Evolutionary conservation across 1,140 invertebrate genomes (phyloP), one percentile per base, ranked within the genome.

Genomic region (Macrobrachium rosenbergii): DNA sequence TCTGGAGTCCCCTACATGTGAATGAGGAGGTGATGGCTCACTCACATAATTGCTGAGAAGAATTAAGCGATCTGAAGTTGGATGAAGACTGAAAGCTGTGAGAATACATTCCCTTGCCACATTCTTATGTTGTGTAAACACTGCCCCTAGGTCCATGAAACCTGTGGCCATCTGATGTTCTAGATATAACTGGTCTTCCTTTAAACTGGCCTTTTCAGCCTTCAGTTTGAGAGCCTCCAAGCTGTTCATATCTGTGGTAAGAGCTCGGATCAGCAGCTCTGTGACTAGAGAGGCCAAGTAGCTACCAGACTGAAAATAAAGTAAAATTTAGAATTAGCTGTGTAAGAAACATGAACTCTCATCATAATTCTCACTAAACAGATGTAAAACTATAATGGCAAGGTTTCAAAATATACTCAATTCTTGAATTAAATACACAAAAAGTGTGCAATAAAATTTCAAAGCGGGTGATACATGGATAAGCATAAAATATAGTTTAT

Each of bases 241-340:
- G 90, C 95, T 94, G 90, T 96, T 96, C 94, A 96, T 95, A 90
- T 96, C 95, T 10, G 94, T 94, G 7, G 95, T 95, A 79, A 96
- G 93, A 0, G 95, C 95, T 82, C 94, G 93, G 37, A 96, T 94
- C 90, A 95, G 96, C 23, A 96, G 90, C 91, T 96, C 95, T 77
- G 95, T 95, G 12, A 94, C 93, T 82, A 96, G 93, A 19, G 94
- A 92, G 89, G 94, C 94, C 91, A 95, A 93, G 59, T 92, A 92
- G 7, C 93, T 92, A 75, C 93, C 94, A 91, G 94, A 94, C 94
- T 95, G 92, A 73, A 93, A 88, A 88, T 90, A 91, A 90, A 89
- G 87, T 83, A 76, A 62, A n/a, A 52, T 58, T 52, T 62, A 45
- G 43, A 60, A 59, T 14, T 60, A 72, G 58, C 3, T 37, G 3